Evolutionary conservation across 2,888 invertebrate genomes (phyloP), one percentile per base, ranked within the genome.

Genomic region (Zootermopsis nevadensis): DNA sequence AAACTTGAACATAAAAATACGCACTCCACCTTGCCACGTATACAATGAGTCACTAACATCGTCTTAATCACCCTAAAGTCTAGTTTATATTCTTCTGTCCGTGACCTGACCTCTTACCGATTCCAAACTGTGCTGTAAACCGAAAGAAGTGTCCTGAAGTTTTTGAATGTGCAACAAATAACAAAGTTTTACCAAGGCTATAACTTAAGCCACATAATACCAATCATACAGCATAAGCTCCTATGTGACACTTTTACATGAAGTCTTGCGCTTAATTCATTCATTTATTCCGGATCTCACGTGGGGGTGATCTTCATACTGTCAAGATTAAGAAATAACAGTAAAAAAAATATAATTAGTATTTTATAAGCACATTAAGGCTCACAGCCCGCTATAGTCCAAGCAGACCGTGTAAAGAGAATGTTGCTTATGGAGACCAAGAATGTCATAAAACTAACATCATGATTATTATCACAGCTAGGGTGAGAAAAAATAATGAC

Each of bases 291-390:
- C n/a, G 31, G 22, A 35, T 38, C 74, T 74, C 38, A 74, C 74
- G 74, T 74, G 38, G 74, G n/a, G 74, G 42, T 33, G 69, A 33
- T 69, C 33, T 69, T 69, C 69, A 31, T 69, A 74, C 38, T 35
- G 22, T 27, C n/a, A 38, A 22, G 74, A 66, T 66, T 66, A 66
- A 53, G n/a, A 83, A 80, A 53, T 24, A 77, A 79, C 42, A 53
- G 77, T 35, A 67, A 77, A 77, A n/a, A 82, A 83, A 80, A 67
- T 67, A 79, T 79, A 83, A 83, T 83, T 83, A 83, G 83, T 72
- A 77, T 67, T 83, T 83, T 83, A 83, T 83, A 83, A 69, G 66
- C 42, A 69, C 79, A 83, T 83, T 83, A 83, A 69, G 77, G 77
- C 67, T 66, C 33, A 66, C 33, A 42, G 66, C 12, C 55, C 19